Evolutionary conservation across 2,888 invertebrate species (phyloP).

Genomic region (Morinoia aosen): DNA sequence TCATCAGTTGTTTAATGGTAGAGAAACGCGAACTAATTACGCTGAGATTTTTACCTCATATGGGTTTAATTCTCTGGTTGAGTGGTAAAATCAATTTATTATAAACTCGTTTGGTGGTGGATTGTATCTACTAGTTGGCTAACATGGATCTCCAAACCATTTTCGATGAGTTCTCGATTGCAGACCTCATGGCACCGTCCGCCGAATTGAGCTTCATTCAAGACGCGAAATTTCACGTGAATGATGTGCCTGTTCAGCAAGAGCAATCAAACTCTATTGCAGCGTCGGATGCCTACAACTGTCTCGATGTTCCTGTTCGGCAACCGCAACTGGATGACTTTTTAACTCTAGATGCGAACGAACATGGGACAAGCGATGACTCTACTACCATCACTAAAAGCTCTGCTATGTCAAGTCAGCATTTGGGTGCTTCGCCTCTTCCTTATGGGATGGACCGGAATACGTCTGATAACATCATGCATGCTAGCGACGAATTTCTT

Average conservation of each 20-base stretch:
- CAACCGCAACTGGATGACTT: not conserved
- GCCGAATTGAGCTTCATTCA: not conserved
- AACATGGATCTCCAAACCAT: not conserved
- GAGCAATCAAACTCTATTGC: not conserved
- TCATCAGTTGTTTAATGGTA: too few species aligned
- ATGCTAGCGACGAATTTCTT: not conserved
- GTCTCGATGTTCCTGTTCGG: not conserved
- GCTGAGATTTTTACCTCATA: not conserved
- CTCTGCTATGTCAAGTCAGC: not conserved
- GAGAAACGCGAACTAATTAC: not conserved
- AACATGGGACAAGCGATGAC: not conserved
- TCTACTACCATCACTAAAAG: not conserved
- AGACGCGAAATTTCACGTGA: not conserved
- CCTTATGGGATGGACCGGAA: not conserved
- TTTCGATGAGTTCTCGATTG: conserved; percentile 2
- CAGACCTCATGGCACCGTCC: not conserved
- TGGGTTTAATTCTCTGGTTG: not conserved
- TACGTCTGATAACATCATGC: not conserved
- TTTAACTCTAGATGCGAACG: not conserved
- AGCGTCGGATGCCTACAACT: not conserved
- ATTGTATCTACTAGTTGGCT: not conserved
- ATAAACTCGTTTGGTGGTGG: not conserved
- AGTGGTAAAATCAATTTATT: not conserved
- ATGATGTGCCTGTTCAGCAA: not conserved
- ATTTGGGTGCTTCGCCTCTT: not conserved